A percentile compares a stretch with the other conserved stretches of the same genome.
Conservation (phyloP, 2,888 invertebrate species). For the Microctonus aethiopoides region DNA sequence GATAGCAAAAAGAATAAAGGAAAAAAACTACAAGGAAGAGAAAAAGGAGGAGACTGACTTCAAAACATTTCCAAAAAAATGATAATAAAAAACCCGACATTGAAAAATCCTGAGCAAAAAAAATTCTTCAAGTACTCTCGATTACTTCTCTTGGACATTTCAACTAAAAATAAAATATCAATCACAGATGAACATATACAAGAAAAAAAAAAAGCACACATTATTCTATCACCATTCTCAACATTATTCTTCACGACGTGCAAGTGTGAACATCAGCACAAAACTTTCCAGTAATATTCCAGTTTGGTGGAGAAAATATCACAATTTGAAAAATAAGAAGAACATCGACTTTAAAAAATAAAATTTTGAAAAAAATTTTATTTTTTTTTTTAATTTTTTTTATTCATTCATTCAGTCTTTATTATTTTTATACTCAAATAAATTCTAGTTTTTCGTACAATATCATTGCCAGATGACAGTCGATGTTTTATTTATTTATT, state of each 20-base stretch:
- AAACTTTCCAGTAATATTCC: background rate
- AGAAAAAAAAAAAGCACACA: no score
- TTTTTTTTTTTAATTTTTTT: background rate
- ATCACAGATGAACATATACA: background rate
- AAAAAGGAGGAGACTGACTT: background rate
- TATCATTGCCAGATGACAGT: background rate
- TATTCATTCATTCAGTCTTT: no score
- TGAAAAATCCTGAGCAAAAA: constrained; percentile 15
- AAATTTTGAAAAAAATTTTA: background rate
- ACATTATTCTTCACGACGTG: constrained; percentile 32
- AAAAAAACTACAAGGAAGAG: background rate
- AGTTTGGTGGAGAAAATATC: background rate
- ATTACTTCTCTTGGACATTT: constrained; percentile 27
- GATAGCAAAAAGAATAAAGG: background rate
- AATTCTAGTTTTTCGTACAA: background rate
- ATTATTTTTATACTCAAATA: background rate
- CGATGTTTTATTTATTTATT: background rate
- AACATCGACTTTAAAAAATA: background rate
- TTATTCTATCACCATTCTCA: constrained; percentile 22
- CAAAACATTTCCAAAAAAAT: constrained; percentile 3
- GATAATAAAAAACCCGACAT: constrained; percentile 6
- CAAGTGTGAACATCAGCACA: constrained; percentile 6
- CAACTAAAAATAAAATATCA: background rate
- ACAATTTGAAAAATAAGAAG: background rate
- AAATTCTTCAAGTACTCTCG: constrained; percentile 24